Conservation (phyloP, 2,797 vertebrate genomes). For the Lophius americanus region DNA sequence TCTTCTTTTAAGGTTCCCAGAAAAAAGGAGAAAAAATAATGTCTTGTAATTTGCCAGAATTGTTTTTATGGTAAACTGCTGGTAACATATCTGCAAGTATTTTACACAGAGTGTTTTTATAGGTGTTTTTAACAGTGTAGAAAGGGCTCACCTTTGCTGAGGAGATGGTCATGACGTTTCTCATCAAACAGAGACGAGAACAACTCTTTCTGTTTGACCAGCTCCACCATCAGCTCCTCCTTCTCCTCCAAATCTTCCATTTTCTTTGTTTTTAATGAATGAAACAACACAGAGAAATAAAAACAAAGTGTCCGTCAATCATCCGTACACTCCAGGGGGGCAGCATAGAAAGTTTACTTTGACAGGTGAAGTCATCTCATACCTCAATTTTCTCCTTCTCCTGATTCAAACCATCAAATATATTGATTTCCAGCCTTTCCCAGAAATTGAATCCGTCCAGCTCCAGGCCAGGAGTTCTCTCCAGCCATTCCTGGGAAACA, state of each 20-base stretch:
- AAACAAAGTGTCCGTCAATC: conserved; percentile 45
- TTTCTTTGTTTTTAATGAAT: conserved; percentile 54
- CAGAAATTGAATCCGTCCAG: conserved; percentile 94
- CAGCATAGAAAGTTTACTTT: conserved; percentile 29
- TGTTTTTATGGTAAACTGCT: too few relatives aligned
- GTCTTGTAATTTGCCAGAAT: too few relatives aligned
- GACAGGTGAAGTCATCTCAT: conserved; percentile 42
- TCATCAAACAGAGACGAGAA: conserved; percentile 93
- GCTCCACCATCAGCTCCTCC: conserved; percentile 86
- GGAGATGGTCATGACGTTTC: conserved; percentile 92
- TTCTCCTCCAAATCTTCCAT: conserved; percentile 88
- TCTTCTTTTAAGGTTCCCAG: too few relatives aligned
- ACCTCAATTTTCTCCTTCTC: conserved; percentile 89
- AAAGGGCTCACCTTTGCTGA: conserved; percentile 88
- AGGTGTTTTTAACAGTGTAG: too few relatives aligned
- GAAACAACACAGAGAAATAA: conserved; percentile 17
- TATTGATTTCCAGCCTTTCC: conserved; percentile 90
- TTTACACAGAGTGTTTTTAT: too few relatives aligned
- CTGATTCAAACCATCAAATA: conserved; percentile 85
- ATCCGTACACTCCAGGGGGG: conserved; percentile 19
- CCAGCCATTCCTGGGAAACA: conserved; percentile 90
- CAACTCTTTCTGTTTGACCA: conserved; percentile 87
- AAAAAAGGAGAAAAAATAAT: too few relatives aligned
- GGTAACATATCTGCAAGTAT: too few relatives aligned
- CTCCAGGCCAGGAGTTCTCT: conserved; percentile 95